phyloP scores from a whole-genome alignment of 2,797 vertebrate species.

The Remorina albescens region DNA sequence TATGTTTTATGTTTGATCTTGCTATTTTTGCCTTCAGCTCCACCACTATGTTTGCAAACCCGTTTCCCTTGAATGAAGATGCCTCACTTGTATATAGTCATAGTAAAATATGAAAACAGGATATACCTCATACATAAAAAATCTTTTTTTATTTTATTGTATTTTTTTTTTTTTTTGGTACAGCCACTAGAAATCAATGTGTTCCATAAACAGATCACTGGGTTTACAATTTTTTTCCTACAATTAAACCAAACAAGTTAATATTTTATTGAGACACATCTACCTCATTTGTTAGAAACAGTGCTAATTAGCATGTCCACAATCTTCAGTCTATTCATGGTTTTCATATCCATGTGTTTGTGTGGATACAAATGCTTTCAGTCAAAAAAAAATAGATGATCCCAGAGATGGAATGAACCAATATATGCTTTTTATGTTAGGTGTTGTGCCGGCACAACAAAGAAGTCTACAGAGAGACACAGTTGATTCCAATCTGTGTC shows the following conservation, averaged over 20 bases:
- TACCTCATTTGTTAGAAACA: slow-evolving; percentile 87
- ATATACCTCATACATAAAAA: slow-evolving; percentile 86
- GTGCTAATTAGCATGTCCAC: slow-evolving; percentile 80
- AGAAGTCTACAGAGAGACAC: slow-evolving; percentile 32
- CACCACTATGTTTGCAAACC: slow-evolving; percentile 54
- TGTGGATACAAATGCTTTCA: slow-evolving; percentile 57
- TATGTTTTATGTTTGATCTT: slow-evolving; percentile 63
- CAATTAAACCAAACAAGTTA: slow-evolving; percentile 87
- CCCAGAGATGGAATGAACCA: slow-evolving; percentile 29
- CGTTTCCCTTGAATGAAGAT: slow-evolving; percentile 65
- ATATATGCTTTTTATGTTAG: slow-evolving; percentile 47
- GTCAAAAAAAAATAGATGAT: slow-evolving; percentile 38
- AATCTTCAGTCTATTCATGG: slow-evolving; percentile 63
- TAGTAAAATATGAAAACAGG: slow-evolving; percentile 76
- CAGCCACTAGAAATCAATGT: slow-evolving; percentile 79
- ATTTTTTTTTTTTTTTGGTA: slow-evolving; percentile 78
- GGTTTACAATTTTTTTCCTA: slow-evolving; percentile 74
- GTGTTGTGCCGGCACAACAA: slow-evolving; percentile 52
- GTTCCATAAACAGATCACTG: slow-evolving; percentile 79
- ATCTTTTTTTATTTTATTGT: slow-evolving; percentile 81
- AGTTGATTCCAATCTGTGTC: too few species aligned
- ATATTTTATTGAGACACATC: slow-evolving; percentile 83
- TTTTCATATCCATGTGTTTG: slow-evolving; percentile 65
- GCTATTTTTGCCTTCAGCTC: slow-evolving; percentile 54
- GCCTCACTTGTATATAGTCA: slow-evolving; percentile 78